phyloP scores from a whole-genome alignment of 2,797 vertebrate species.

The Podarcis siculus region DNA sequence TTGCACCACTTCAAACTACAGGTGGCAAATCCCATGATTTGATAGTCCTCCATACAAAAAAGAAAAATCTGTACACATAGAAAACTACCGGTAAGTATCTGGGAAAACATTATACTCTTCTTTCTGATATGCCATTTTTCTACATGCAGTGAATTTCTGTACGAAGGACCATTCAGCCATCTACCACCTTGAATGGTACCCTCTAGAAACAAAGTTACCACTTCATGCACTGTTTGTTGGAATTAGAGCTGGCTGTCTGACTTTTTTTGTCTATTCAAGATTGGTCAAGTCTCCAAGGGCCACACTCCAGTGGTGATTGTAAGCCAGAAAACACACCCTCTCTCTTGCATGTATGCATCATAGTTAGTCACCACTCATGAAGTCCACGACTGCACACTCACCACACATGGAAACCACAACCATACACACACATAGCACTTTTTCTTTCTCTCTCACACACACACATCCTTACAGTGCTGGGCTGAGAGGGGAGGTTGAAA shows the following conservation, averaged over 20 bases:
- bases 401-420: too few relatives aligned
- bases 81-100: neutral
- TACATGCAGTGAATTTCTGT: neutral
- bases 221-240: neutral
- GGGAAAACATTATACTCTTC: neutral
- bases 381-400: too few relatives aligned
- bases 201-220: slow-evolving; percentile 16
- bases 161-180: neutral
- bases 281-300: neutral
- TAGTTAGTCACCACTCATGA: too few relatives aligned
- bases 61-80: neutral
- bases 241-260: neutral
- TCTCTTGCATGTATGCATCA: too few relatives aligned
- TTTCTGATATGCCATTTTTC: neutral
- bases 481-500: too few relatives aligned
- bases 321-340: too few relatives aligned
- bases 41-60: neutral
- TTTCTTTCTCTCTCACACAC: too few relatives aligned
- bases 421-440: too few relatives aligned
- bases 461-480: too few relatives aligned
- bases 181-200: neutral
- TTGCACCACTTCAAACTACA: neutral
- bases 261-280: too few relatives aligned
- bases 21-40: too few relatives aligned
- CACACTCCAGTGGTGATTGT: too few relatives aligned